Evolutionary conservation across 2,797 vertebrate species (phyloP).

Genomic region (Helicolenus hilgendorfi): DNA sequence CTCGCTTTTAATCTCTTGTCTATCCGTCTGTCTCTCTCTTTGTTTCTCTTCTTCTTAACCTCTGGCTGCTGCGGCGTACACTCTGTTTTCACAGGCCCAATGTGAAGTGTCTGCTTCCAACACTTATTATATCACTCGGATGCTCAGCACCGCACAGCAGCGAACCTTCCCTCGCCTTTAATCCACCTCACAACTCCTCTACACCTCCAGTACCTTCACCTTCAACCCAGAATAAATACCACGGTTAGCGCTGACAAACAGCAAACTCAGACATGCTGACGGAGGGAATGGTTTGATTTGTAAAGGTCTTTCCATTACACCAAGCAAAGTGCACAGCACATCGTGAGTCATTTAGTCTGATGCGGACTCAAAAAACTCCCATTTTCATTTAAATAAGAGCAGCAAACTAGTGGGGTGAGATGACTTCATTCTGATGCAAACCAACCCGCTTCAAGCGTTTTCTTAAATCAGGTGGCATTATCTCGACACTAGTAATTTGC

Average conservation of each 20-base stretch:
- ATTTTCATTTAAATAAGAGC: slow-evolving; percentile 6
- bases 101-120: slow-evolving; percentile 65
- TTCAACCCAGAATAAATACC: slow-evolving; percentile 31
- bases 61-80: slow-evolving; percentile 18
- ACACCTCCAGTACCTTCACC: slow-evolving; percentile 3
- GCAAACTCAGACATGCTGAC: neutral
- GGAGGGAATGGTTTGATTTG: neutral
- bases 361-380: neutral
- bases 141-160: slow-evolving; percentile 59
- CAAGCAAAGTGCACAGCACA: neutral
- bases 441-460: neutral
- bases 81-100: slow-evolving; percentile 41
- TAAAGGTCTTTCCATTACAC: neutral
- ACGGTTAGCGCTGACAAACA: slow-evolving; percentile 1
- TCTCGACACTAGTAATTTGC: slow-evolving; percentile 6
- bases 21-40: slow-evolving; percentile 8
- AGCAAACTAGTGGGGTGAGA: slow-evolving; percentile 7
- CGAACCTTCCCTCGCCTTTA: slow-evolving; percentile 61
- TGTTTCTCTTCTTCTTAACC: slow-evolving; percentile 43
- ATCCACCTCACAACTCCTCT: slow-evolving; percentile 49
- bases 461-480: slow-evolving; percentile 42
- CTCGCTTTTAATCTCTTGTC: slow-evolving; percentile 3
- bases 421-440: slow-evolving; percentile 34
- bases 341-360: neutral
- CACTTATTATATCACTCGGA: slow-evolving; percentile 68